Conservation (phyloP, 1,140 invertebrate genomes). For the Drosophila teissieri region DNA sequence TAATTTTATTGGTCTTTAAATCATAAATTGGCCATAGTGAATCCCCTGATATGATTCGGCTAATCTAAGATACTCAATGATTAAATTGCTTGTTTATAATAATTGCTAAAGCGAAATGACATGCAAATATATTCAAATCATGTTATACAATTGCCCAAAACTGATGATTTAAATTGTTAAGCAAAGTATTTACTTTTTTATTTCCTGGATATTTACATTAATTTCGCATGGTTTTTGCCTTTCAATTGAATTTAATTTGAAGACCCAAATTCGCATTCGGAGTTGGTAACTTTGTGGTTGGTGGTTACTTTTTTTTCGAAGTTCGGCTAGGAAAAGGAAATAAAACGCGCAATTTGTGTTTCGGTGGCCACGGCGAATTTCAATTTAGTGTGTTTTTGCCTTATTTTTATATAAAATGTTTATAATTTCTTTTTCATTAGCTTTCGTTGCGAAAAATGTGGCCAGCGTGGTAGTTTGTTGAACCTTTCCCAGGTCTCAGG, state of each 20-base stretch:
- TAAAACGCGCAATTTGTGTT: slow-evolving; percentile 75
- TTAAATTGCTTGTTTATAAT: not conserved
- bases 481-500: slow-evolving; percentile 43
- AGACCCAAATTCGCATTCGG: slow-evolving; percentile 41
- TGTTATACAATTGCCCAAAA: slow-evolving; percentile 21
- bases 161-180: slow-evolving; percentile 20
- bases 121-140: slow-evolving; percentile 1
- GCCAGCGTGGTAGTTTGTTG: slow-evolving; percentile 53
- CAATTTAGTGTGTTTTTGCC: slow-evolving; percentile 49
- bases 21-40: not conserved
- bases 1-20: no score
- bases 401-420: slow-evolving; percentile 75
- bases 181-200: slow-evolving; percentile 14
- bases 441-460: slow-evolving; percentile 65
- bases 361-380: slow-evolving; percentile 63
- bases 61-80: not conserved
- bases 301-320: slow-evolving; percentile 32
- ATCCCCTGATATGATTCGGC: not conserved
- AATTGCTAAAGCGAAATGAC: not conserved
- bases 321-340: slow-evolving; percentile 72
- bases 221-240: slow-evolving; percentile 42
- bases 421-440: slow-evolving; percentile 81
- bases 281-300: slow-evolving; percentile 44
- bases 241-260: slow-evolving; percentile 60
- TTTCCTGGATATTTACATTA: slow-evolving; percentile 45